Evolutionary conservation across 2,888 invertebrate genomes (phyloP).

Genomic region (Eupithecia subfuscata): DNA sequence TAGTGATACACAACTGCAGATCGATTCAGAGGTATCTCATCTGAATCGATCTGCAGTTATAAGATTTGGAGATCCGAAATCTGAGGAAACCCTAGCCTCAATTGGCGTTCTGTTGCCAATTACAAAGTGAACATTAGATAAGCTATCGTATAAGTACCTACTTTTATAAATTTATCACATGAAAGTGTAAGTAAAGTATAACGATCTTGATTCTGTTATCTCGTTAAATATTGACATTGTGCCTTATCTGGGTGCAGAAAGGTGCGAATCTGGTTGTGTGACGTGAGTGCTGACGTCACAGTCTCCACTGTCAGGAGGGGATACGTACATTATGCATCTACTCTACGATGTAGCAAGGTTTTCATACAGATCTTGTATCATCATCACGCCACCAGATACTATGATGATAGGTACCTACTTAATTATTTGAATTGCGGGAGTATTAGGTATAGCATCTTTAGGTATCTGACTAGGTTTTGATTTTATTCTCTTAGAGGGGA

Average conservation of each 20-base stretch:
- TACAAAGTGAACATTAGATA: slow-evolving; percentile 53
- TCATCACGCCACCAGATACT: neutral
- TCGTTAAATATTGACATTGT: slow-evolving; percentile 67
- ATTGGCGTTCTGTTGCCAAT: slow-evolving; percentile 29
- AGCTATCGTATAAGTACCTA: slow-evolving; percentile 52
- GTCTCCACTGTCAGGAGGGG: slow-evolving; percentile 53
- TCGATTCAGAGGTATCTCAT: no score
- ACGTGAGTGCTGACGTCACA: slow-evolving; percentile 68
- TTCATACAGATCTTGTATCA: neutral
- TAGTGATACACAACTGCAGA: no score
- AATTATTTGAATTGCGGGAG: neutral
- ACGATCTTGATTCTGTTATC: slow-evolving; percentile 76
- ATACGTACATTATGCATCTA: slow-evolving; percentile 16
- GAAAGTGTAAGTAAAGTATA: slow-evolving; percentile 79
- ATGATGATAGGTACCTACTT: neutral
- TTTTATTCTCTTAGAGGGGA: neutral
- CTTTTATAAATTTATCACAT: slow-evolving; percentile 67
- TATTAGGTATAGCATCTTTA: neutral
- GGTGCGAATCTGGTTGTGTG: slow-evolving; percentile 68
- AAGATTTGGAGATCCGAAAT: neutral
- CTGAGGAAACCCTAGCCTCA: neutral
- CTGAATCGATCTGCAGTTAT: neutral
- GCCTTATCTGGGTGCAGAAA: slow-evolving; percentile 71
- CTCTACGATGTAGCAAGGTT: neutral
- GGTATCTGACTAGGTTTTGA: neutral